A percentile compares a stretch with the other conserved stretches of the same genome.
phyloP scores from a whole-genome alignment of 2,113 vertebrate genomes.

The Columba livia region DNA sequence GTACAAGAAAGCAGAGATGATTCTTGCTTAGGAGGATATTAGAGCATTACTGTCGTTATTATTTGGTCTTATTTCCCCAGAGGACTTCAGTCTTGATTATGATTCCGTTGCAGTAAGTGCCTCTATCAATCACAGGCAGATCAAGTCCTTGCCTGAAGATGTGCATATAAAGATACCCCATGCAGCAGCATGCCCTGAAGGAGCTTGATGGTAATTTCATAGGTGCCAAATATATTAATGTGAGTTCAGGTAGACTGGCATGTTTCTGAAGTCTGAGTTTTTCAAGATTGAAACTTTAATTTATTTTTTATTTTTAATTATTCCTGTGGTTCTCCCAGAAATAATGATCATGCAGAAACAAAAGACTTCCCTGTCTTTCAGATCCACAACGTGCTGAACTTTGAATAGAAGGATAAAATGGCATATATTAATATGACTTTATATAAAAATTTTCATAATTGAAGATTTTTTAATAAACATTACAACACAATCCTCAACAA shows the following conservation, averaged over 20 bases:
- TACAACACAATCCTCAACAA: constrained; percentile 32
- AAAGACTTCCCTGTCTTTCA: constrained; percentile 8
- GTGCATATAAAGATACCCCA: constrained; percentile 21
- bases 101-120: not conserved
- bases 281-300: not conserved
- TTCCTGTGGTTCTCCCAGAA: constrained; percentile 16
- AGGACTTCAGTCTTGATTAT: constrained; percentile 27
- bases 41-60: not conserved
- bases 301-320: not conserved
- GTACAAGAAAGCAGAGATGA: not conserved
- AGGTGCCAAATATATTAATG: not conserved
- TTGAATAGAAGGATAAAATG: not conserved
- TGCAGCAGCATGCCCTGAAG: not conserved
- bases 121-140: constrained; percentile 44
- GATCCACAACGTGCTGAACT: constrained; percentile 5
- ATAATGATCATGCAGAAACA: constrained; percentile 28
- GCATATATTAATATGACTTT: not conserved
- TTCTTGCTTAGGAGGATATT: not conserved
- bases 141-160: constrained; percentile 36
- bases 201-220: constrained; percentile 15
- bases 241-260: not conserved
- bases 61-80: constrained; percentile 41
- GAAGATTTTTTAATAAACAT: constrained; percentile 40
- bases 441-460: constrained; percentile 12
- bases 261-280: not conserved